Evolutionary conservation across 2,888 invertebrate species (phyloP).

Genomic region (Himalopsyche anomala): DNA sequence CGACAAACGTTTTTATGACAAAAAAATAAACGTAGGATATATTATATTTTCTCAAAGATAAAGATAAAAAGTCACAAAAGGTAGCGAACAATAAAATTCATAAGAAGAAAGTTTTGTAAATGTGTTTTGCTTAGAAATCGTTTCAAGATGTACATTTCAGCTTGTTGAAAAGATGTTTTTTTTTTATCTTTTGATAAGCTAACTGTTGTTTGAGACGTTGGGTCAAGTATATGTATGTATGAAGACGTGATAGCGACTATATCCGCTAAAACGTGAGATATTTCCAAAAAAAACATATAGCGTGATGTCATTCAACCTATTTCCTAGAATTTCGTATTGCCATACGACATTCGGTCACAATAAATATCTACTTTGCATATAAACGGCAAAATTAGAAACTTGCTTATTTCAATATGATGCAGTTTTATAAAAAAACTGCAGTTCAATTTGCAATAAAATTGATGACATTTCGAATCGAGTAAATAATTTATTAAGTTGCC

Average conservation of each 20-base stretch:
- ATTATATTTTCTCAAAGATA: background rate
- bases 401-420: background rate
- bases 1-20: conserved; percentile 11
- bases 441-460: background rate
- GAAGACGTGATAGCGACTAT: conserved; percentile 46
- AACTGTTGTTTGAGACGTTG: conserved; percentile 47
- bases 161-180: conserved; percentile 12
- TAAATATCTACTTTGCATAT: conserved; percentile 30
- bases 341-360: background rate
- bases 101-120: conserved; percentile 12
- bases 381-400: conserved; percentile 20
- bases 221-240: conserved; percentile 41
- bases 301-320: conserved; percentile 48
- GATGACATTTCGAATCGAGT: background rate
- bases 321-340: background rate
- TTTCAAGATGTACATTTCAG: background rate
- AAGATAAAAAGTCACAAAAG: conserved; percentile 10
- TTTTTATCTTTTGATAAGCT: conserved; percentile 43
- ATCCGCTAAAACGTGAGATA: conserved; percentile 47
- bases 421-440: background rate
- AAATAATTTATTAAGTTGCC: too few relatives aligned
- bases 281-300: conserved; percentile 35
- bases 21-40: background rate
- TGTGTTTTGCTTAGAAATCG: conserved; percentile 26
- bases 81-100: conserved; percentile 22